Base-by-base conservation (phyloP, 2,888 invertebrate species). In the Pristionchus maxplancki region DNA sequence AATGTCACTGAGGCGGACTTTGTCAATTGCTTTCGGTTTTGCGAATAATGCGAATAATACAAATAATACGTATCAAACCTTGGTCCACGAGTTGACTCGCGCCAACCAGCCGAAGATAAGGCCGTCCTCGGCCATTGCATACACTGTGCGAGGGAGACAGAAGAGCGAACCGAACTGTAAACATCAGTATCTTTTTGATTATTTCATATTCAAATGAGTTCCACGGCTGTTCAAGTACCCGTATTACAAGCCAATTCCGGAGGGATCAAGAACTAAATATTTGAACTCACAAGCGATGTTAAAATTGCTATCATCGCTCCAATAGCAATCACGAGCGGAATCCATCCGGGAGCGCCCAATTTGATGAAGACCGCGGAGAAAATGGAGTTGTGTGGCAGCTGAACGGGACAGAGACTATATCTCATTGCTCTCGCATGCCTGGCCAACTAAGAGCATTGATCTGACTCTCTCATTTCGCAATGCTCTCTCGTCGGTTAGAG, bases 121-220 rank as follows among this genome's bases (percentile, higher is more conserved):
- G 1, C 92, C 92, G 81, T 92, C 92, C 28, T 91, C 90, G 15
- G 92, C 92, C 91, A 92, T 92, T n/a, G 92, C 92, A 48, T 91
- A 92, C 0, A 92, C 90, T 20, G 90, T 87, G 5, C 92, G 89
- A 0, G 92, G 92, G 1, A 92, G 88, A 13, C 90, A 90, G 62
- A 92, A 92, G 20, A 90, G 84, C 15, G 90, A 91, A 15, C 91
- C 91, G n/a, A 92, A 50, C 91, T 91, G 82, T 6, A 31, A 24
- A 34, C 11, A 28, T 53, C 44, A 44, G 11, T 44, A 44, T 6
- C 6, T 17, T 8, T 58, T 24, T 11, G 58, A 5, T 5, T 58
- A 11, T 20, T 58, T 20, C 58, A 58, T 58, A 20, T 17, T 17
- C 24, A 17, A 17, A 5, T 58, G 58, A 9, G 44, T 44, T 6